Percentiles rank a stretch among this genome's conserved stretches.
Conservation (phyloP, 2,113 vertebrate genomes). For the Himantopus leucocephalus region DNA sequence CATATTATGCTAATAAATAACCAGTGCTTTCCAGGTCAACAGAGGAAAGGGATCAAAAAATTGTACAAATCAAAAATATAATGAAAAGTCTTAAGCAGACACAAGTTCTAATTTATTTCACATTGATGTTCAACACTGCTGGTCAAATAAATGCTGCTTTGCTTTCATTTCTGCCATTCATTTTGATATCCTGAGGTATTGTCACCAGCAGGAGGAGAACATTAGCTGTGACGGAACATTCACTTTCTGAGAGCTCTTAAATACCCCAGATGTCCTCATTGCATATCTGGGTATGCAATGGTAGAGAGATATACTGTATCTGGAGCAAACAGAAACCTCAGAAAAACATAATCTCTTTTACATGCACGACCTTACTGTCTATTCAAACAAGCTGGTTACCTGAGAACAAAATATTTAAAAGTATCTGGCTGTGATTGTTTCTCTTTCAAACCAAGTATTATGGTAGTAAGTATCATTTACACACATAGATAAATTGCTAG, state of each 20-base stretch:
- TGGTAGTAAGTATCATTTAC: not conserved
- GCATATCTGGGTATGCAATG: not conserved
- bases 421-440: not conserved
- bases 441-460: not conserved
- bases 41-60: constrained; percentile 15
- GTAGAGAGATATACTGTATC: not conserved
- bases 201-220: not conserved
- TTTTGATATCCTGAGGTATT: not conserved
- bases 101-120: constrained; percentile 26
- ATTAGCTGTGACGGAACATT: not conserved
- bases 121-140: not conserved
- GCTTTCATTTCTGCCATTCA: constrained; percentile 46
- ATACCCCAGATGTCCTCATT: not conserved
- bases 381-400: not conserved
- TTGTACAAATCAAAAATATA: not conserved
- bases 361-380: not conserved
- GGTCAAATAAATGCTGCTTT: constrained; percentile 45
- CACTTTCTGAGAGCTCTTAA: not conserved
- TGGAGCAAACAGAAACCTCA: not conserved
- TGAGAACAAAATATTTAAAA: not conserved
- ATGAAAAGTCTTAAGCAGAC: not conserved
- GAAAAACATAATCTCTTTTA: not conserved
- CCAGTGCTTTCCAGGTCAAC: constrained; percentile 39
- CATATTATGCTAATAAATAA: constrained; percentile 65
- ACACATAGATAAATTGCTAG: not conserved